Evolutionary conservation across 2,888 invertebrate genomes (phyloP), one percentile per base, ranked within the genome.

Genomic region (Anoplius nigerrimus): DNA sequence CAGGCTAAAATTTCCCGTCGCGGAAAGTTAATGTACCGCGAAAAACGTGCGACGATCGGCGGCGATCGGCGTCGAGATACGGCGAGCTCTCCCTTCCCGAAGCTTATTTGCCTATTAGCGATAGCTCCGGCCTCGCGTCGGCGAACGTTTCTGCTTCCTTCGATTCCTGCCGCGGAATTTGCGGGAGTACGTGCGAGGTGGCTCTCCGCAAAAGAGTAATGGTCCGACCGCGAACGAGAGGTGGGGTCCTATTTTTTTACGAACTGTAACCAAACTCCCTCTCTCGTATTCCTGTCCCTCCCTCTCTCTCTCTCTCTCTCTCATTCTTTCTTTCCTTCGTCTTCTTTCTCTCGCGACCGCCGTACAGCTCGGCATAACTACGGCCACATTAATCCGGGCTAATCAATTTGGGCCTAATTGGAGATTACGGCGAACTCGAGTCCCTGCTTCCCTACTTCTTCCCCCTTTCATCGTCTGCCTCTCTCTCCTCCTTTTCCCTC

Each of bases 391-490:
- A 86, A 87, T 87, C 84, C 83, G 73, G 61, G 82, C 81, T 85
- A 87, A 87, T 87, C 87, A 87, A 87, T 87, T 87, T 85, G 75
- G 78, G 80, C 83, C 86, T 87, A 87, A 87, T 87, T 87, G 85
- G 84, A 82, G 87, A 87, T 87, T 85, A 86, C 83, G 75, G 76
- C 72, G 76, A 81, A 78, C 74, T 68, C 62, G 64, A 48, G 62
- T 73, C 51, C 56, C 48, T 24, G 69, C 71, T 58, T 71, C 75
- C 52, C 67, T 43, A 48, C 66, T 68, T 46, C 43, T 54, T 42
- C 58, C 45, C 34, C 62, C 48, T 18, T 52, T 66, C 43, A 15
- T 21, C 21, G 24, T 5, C 3, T n/a, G 53, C 20, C 22, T 24
- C 24, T 13, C 53, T 1, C 13, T 43, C 45, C 46, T 6, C 20